Evolutionary conservation across 2,888 invertebrate genomes (phyloP), one percentile per base, ranked within the genome.

Genomic region (Formica aserva): DNA sequence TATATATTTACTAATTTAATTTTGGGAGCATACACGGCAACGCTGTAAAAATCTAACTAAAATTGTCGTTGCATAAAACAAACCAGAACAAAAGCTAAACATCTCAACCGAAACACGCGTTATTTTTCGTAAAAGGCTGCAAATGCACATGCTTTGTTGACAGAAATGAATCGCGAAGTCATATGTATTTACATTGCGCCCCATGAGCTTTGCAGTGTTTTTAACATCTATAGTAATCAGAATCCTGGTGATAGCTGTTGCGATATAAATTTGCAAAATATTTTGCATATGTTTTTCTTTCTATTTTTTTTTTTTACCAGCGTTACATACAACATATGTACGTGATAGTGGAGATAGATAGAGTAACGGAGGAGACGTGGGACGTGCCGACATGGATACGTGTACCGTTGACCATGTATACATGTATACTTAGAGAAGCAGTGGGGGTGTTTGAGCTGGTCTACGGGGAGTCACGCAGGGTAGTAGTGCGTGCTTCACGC

Each of bases 401-500:
- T 55, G 65, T 57, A 82, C 65, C 52, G 66, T 77, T 66, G 82
- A 74, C 63, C 65, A 15, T 48, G n/a, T 60, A 65, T 76, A 60
- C 65, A 48, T 76, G 63, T 78, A 60, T 78, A 82, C 71, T 52
- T 77, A 82, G 89, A 63, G 76, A 87, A 85, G 65, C 80, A 69
- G 69, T 66, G 81, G 80, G 81, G 77, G 78, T 85, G 81, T 83
- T 80, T 80, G 82, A 81, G 66, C 77, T 35, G 48, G 76, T 67
- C 71, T 62, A 35, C 67, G 67, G 84, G 76, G 63, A 83, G 78
- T 65, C 85, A 76, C 66, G 84, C 81, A 86, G 87, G 88, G 87
- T 88, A 89, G 83, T 88, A 82, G 91, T 92, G 93, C 93, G 93
- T 93, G 93, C 84, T 92, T 93, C 92, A 93, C 92, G 93, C 93